Percentiles rank a stretch among this genome's conserved stretches.
Conservation (phyloP, 2,888 invertebrate species). For the Harpalus rubripes region DNA sequence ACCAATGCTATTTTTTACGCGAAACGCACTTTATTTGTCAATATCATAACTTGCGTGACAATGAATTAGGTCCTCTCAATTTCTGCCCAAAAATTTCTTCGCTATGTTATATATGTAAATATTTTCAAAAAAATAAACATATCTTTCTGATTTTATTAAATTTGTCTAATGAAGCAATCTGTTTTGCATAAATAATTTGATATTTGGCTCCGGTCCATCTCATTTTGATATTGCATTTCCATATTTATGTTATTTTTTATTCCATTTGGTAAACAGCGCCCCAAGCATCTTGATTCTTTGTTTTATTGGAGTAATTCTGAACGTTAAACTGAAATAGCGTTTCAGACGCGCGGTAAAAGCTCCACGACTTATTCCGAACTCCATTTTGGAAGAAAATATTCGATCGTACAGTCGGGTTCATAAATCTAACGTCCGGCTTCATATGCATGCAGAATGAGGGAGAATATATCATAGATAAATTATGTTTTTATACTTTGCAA, state of each 20-base stretch:
- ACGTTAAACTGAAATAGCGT: conserved; percentile 63
- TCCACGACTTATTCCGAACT: conserved; percentile 38
- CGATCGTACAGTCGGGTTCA: conserved; percentile 29
- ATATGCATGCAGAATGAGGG: conserved; percentile 55
- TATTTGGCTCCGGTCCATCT: conserved; percentile 1
- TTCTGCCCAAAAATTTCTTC: no score
- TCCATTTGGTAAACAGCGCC: not conserved
- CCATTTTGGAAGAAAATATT: not conserved
- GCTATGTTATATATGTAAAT: not conserved
- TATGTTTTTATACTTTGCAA: conserved; percentile 58
- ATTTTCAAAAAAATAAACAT: not conserved
- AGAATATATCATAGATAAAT: conserved; percentile 60
- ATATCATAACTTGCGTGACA: no score
- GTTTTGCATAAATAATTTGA: not conserved
- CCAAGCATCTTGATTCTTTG: conserved; percentile 26
- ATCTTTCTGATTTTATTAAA: not conserved
- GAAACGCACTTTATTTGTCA: no score
- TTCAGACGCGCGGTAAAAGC: conserved; percentile 11
- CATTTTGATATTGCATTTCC: not conserved
- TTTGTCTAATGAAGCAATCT: not conserved
- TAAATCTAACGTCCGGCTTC: conserved; percentile 59
- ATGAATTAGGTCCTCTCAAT: no score
- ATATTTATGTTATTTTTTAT: conserved; percentile 8
- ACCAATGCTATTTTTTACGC: no score
- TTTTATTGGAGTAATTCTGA: conserved; percentile 55